Base-by-base conservation (phyloP, 2,113 vertebrate species). In the Odontophorus gujanensis region DNA sequence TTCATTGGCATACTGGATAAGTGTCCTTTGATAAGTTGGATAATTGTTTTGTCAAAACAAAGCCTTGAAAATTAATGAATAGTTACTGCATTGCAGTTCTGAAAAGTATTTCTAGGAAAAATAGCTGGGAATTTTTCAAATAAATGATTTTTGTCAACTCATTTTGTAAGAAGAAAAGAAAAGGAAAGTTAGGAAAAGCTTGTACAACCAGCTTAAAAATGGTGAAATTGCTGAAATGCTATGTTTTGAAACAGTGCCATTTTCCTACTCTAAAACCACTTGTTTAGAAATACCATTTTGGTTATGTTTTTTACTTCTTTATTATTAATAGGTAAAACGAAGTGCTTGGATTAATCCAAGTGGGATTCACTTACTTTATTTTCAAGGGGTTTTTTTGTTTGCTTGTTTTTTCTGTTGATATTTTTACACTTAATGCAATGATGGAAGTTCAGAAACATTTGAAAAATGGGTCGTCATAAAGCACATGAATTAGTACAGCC, bases 21-120 rank as follows among this genome's bases (percentile, higher is more conserved):
- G 90, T 94, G 65, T 25, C 87, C 40, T 83, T 78, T 2, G 2
- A 25, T 90, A 57, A 43, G 43, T 79, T 85, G 55, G 51, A 66
- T 85, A 74, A 88, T 89, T 85, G 3, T 81, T 91, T 81, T 76
- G 32, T 91, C 38, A 85, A 85, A 95, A 77, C n/a, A 91, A 81
- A 95, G 43, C 57, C 79, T 78, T 81, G 79, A 71, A 91, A 94
- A 68, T 74, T 87, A 91, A 78, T 65, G 45, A 89, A 40, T 55
- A 82, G 69, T 89, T 89, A 48, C 61, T 95, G 26, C 61, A 57
- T 63, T 71, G 59, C 67, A 74, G 65, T 43, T 92, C 74, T 81
- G 40, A 89, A 87, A 91, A 92, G 78, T 91, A 86, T 92, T 97
- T 95, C 93, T 92, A 95, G 91, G 93, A 95, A 95, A 95, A 95